These are phyloP conservation scores for Tangara arthus DNA, from an alignment of 2,797 vertebrate species.

Conservation along the genomic window DNA sequence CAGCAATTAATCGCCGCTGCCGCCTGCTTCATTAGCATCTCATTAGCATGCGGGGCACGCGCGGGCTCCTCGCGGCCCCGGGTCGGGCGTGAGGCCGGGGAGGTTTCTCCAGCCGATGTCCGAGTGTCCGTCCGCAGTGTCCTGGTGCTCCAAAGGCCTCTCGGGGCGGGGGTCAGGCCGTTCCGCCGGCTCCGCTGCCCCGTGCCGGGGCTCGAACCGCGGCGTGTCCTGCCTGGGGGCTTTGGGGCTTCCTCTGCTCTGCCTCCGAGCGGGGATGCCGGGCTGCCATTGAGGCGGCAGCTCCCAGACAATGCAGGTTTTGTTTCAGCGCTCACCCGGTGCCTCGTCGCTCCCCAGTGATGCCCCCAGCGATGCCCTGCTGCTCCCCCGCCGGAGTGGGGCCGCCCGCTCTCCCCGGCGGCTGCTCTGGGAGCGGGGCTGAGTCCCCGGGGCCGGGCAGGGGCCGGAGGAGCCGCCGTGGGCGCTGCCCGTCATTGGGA, in stretches of 20 bases:
- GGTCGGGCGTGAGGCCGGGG: fast-evolving
- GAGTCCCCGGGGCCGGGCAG: background rate
- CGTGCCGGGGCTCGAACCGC: background rate
- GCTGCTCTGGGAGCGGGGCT: background rate
- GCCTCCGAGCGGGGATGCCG: fast-evolving
- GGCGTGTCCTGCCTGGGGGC: background rate
- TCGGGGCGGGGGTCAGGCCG: background rate
- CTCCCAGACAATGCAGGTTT: background rate
- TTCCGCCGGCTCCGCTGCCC: background rate
- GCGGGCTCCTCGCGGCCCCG: background rate
- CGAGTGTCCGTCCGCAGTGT: fast-evolving
- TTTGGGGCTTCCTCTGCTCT: background rate
- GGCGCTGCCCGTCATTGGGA: background rate
- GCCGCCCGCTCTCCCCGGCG: fast-evolving
- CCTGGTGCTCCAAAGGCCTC: background rate
- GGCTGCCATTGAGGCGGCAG: fast-evolving
- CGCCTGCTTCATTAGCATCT: conserved; percentile 59
- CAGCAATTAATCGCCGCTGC: conserved; percentile 63
- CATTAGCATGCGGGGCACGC: conserved; percentile 59
- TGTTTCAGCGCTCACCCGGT: background rate
- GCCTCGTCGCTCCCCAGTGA: fast-evolving
- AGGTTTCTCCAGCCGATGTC: fast-evolving
- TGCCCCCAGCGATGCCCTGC: background rate
- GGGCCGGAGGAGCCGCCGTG: background rate
- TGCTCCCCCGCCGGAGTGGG: background rate